Conservation (phyloP, 2,888 invertebrate species). For the Galeopsomyia nigrocyanea region DNA sequence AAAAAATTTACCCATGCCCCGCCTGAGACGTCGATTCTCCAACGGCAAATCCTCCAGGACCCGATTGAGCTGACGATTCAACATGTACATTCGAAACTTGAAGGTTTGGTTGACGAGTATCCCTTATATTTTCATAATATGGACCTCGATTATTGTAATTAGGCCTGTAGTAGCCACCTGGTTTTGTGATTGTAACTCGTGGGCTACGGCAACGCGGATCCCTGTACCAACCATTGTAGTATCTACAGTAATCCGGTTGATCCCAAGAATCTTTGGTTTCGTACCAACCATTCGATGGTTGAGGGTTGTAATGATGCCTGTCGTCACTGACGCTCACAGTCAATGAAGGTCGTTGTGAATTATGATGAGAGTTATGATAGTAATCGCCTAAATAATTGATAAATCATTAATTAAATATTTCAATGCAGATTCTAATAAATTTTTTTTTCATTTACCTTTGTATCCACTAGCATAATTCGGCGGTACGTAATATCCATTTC, state of each 20-base stretch:
- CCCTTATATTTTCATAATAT: conserved; percentile 9
- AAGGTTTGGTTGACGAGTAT: not conserved
- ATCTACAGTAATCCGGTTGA: conserved; percentile 18
- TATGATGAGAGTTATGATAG: conserved; percentile 21
- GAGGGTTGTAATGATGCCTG: not conserved
- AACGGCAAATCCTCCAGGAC: conserved; percentile 53
- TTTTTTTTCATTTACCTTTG: conserved; percentile 3
- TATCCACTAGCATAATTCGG: conserved; percentile 24
- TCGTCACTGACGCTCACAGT: conserved; percentile 31
- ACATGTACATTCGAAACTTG: not conserved
- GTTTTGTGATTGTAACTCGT: conserved; percentile 30
- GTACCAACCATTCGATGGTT: conserved; percentile 38
- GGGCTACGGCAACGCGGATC: conserved; percentile 43
- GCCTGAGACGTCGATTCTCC: conserved; percentile 51
- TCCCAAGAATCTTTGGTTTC: conserved; percentile 17
- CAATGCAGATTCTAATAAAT: not conserved
- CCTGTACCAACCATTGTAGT: conserved; percentile 41
- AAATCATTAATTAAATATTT: not conserved
- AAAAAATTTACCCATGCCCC: conserved; percentile 10
- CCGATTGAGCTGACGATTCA: conserved; percentile 51
- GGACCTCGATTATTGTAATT: not conserved
- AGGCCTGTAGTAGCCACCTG: conserved; percentile 20
- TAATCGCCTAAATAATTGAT: conserved; percentile 14
- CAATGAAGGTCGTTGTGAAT: conserved; percentile 3
- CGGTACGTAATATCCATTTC: not conserved